These are phyloP conservation scores for Gymnothorax javanicus DNA, from an alignment of 2,797 vertebrate genomes.

Conservation along the genomic window DNA sequence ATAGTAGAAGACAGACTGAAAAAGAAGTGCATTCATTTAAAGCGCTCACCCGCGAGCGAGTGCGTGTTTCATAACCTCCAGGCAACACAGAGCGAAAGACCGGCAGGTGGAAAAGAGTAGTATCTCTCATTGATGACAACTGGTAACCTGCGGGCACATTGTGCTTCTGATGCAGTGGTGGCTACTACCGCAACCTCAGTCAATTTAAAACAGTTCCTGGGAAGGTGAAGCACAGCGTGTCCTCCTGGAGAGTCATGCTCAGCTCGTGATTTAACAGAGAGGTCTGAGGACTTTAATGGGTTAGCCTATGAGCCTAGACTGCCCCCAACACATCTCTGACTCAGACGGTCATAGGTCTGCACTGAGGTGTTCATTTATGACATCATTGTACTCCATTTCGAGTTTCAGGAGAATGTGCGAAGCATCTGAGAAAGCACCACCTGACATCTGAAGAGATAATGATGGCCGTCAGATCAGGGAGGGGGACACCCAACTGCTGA, in stretches of 20 bases:
- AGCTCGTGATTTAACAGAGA: background rate
- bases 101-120: background rate
- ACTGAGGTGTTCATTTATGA: background rate
- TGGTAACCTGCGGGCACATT: background rate
- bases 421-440: background rate
- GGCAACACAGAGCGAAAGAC: background rate
- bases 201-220: background rate
- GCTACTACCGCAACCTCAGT: background rate
- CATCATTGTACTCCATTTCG: background rate
- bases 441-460: background rate
- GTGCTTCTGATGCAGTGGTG: background rate
- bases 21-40: background rate
- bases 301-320: background rate
- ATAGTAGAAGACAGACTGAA: background rate
- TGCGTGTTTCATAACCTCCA: background rate
- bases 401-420: background rate
- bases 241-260: background rate
- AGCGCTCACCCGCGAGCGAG: background rate
- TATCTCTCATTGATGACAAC: constrained; percentile 6
- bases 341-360: background rate
- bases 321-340: background rate
- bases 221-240: background rate
- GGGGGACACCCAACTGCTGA: background rate
- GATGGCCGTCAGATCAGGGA: background rate
- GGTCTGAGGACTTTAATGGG: background rate